Evolutionary conservation across 2,888 invertebrate species (phyloP), one percentile per base, ranked within the genome.

Genomic region (Schizaphis graminum): DNA sequence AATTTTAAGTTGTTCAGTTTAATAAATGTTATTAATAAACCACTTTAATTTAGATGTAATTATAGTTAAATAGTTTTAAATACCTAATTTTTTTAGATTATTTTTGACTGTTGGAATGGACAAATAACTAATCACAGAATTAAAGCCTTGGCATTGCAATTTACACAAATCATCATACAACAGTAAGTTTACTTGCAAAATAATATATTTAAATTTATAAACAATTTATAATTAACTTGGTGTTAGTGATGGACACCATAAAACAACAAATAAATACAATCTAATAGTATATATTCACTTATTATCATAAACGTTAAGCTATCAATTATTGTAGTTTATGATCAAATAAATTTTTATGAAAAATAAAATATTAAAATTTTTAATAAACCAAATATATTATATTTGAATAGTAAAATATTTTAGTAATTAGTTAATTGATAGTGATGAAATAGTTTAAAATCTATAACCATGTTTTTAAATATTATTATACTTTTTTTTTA

Each of bases 81-180:
- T 77, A 35, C 21, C 77, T 77, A 67, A 53, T 67, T 41, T 0
- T 94, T 91, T 86, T 35, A 94, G 93, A 97, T 98, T 84, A 97
- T 98, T 92, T 99, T 98, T 96, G 98, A 98, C 95, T 98, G 98
- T 7, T 96, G 99, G 26, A 98, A 98, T 96, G 98, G 98, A 56
- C 97, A 97, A 8, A 98, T 97, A 95, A 98, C 98, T 0, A 98
- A 98, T 96, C 96, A 97, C 0, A 97, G 98, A 95, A 97, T 99
- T 94, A 98, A 98, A 95, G 97, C 97, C 13, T 96, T 98, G 96
- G 98, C 98, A 0, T 96, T 99, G 28, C 97, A 98, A 96, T 98
- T 98, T 96, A 97, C 98, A 26, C 97, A 97, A 94, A 98, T 98
- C 95, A 97, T 98, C 89, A 97, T 98, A 89, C 97, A 97, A 95